Percentiles rank a stretch among this genome's conserved stretches.
Conservation (phyloP, 2,888 invertebrate genomes). For the Smittia sp. region DNA sequence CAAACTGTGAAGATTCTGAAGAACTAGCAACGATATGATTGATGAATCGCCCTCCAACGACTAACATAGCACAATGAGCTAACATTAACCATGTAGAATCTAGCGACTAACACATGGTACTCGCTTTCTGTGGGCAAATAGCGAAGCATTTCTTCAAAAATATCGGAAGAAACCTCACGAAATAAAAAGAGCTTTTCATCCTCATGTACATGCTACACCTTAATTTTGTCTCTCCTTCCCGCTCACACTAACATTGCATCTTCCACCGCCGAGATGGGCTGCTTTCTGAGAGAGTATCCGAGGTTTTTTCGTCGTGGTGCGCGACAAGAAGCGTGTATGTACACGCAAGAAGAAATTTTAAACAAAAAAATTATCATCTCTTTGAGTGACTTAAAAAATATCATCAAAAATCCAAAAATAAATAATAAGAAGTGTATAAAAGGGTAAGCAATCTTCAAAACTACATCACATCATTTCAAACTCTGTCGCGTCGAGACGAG, state of each 20-base stretch:
- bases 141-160: neutral
- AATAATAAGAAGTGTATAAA: conserved; percentile 42
- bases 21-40: neutral
- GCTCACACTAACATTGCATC: conserved; percentile 20
- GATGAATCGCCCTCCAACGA: neutral
- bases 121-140: neutral
- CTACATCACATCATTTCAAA: conserved; percentile 41
- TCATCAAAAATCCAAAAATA: conserved; percentile 40
- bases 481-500: conserved; percentile 32
- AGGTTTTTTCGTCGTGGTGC: neutral
- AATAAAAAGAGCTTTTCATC: conserved; percentile 24
- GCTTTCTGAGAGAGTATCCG: conserved; percentile 23
- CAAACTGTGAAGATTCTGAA: too few species aligned
- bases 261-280: conserved; percentile 26
- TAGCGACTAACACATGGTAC: neutral
- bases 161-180: conserved; percentile 22
- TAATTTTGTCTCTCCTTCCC: conserved; percentile 9
- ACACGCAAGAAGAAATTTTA: conserved; percentile 39
- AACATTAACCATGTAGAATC: neutral
- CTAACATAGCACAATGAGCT: conserved; percentile 10
- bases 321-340: conserved; percentile 17
- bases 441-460: conserved; percentile 41
- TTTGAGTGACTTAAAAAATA: conserved; percentile 32
- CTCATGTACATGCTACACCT: conserved; percentile 14
- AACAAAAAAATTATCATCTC: conserved; percentile 40